phyloP scores from a whole-genome alignment of 1,140 invertebrate genomes.

The Dufourea novaeangliae region DNA sequence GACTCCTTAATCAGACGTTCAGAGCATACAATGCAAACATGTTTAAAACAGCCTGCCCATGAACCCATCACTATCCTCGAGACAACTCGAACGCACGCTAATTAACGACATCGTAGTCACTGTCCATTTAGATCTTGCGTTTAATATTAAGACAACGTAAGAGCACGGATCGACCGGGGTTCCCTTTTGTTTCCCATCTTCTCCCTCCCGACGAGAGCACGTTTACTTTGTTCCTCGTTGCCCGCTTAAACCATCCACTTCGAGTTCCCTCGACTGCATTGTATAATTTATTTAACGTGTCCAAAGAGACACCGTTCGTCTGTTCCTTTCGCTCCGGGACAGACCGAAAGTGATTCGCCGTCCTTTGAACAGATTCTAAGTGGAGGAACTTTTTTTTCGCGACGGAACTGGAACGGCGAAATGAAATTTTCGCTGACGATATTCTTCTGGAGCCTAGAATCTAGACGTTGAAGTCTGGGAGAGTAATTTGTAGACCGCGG shows the following conservation, averaged over 20 bases:
- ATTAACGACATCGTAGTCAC: conserved; percentile 46
- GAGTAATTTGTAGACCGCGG: not conserved
- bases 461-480: not conserved
- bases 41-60: too few relatives aligned
- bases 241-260: conserved; percentile 10
- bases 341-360: not conserved
- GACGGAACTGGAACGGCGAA: not conserved
- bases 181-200: conserved; percentile 25
- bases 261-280: not conserved
- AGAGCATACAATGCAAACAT: too few relatives aligned
- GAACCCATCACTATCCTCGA: conserved; percentile 16
- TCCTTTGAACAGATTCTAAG: not conserved
- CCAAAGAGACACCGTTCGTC: conserved; percentile 2
- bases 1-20: too few relatives aligned
- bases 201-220: not conserved
- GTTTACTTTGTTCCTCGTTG: conserved; percentile 25
- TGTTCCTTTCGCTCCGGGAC: not conserved
- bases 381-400: not conserved
- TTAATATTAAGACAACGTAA: conserved; percentile 23
- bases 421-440: not conserved
- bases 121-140: conserved; percentile 23
- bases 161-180: conserved; percentile 2
- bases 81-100: conserved; percentile 36
- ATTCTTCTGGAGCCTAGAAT: too few relatives aligned
- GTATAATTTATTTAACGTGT: conserved; percentile 36